These are phyloP conservation scores for Manis javanica DNA, from an alignment of 2,797 vertebrate genomes.

Conservation along the genomic window DNA sequence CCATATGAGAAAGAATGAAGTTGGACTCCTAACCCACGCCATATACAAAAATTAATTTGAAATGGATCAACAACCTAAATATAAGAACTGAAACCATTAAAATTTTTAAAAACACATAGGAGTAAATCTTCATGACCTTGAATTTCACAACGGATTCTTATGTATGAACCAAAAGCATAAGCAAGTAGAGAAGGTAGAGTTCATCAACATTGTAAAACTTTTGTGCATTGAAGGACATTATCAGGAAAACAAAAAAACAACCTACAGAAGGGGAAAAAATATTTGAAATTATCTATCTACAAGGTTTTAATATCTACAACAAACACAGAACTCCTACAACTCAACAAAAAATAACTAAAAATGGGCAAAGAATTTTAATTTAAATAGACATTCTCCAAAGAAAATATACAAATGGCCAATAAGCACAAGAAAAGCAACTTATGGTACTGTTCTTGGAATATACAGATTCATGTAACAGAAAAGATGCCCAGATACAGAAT, in stretches of 20 bases:
- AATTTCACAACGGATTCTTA: not conserved
- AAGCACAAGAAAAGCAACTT: not conserved
- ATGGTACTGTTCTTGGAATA: not conserved
- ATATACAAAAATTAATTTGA: slow-evolving; percentile 19
- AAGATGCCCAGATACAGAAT: not conserved
- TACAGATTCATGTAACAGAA: not conserved
- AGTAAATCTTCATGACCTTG: not conserved
- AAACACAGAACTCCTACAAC: not conserved
- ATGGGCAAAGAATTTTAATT: not conserved
- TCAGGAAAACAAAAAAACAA: not conserved
- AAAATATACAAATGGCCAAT: not conserved
- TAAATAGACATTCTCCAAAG: not conserved
- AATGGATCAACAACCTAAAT: not conserved
- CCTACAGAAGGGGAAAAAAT: not conserved
- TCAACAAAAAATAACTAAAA: not conserved
- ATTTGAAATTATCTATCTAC: not conserved
- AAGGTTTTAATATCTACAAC: not conserved
- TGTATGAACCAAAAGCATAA: not conserved
- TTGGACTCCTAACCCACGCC: not conserved
- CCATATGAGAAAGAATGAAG: not conserved
- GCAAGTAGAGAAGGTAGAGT: not conserved
- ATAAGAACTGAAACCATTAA: not conserved
- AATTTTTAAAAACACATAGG: slow-evolving; percentile 5
- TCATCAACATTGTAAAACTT: not conserved
- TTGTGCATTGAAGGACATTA: not conserved